phyloP scores from a whole-genome alignment of 2,888 invertebrate genomes.

The Candidula unifasciata region DNA sequence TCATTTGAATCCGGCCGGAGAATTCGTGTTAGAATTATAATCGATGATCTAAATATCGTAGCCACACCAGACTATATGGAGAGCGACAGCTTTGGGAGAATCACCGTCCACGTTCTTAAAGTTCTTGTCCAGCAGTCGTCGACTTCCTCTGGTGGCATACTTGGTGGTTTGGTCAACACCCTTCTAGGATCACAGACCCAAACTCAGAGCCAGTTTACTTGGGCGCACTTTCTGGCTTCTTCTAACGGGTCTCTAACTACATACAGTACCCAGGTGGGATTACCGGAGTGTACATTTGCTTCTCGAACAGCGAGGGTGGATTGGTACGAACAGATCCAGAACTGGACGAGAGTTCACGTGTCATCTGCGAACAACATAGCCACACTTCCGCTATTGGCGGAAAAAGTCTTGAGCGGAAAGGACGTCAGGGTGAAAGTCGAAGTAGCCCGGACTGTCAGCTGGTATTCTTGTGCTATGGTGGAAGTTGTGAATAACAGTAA shows the following conservation, averaged over 20 bases:
- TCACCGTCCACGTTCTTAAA: neutral
- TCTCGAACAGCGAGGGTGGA: neutral
- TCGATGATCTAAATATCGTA: neutral
- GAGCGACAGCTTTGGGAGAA: neutral
- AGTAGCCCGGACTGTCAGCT: neutral
- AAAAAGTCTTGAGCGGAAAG: neutral
- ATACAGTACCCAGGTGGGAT: neutral
- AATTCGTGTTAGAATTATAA: conserved; percentile 10
- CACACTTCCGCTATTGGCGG: neutral
- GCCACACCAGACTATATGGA: neutral
- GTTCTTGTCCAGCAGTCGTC: neutral
- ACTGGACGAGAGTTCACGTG: conserved; percentile 3
- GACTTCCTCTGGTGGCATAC: neutral
- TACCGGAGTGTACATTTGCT: neutral
- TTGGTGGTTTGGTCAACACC: neutral
- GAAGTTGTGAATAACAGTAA: neutral
- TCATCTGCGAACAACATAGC: neutral
- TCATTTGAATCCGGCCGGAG: conserved; percentile 1
- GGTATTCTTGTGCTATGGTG: neutral
- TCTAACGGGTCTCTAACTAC: neutral
- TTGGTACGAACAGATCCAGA: neutral
- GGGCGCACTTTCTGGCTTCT: neutral
- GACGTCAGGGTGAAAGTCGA: neutral
- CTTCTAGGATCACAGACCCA: no score
- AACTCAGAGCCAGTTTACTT: neutral